Evolutionary conservation across 2,113 vertebrate genomes (phyloP), one percentile per base, ranked within the genome.

Genomic region (Puffinus mauretanicus): DNA sequence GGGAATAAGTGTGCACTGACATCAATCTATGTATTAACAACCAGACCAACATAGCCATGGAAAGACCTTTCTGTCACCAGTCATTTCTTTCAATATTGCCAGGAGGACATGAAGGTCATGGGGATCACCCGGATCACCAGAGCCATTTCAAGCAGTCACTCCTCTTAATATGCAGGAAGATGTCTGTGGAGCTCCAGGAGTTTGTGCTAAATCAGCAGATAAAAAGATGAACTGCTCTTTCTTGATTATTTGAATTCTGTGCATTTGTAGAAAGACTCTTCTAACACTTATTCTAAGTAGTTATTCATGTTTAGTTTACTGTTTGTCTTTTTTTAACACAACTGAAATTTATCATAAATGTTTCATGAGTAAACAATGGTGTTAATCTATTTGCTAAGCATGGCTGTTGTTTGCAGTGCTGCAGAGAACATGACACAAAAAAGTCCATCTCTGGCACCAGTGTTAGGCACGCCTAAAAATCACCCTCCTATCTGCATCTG

Each of bases 351-450:
- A 80, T 88, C 79, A 93, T 92, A 69, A 93, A 92, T 88, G 54
- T 93, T 96, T 96, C 71, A 86, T 76, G 90, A 90, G 88, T 73
- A 92, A 95, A 96, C 79, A 94, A 21, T 22, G 34, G 49, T 65
- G 84, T 81, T 93, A 84, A 82, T 90, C 77, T 93, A 34, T 94
- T 95, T 91, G 84, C 49, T 72, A 76, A 91, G 61, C 89, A 64
- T 8, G 52, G 32, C 32, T 91, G 83, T 11, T 88, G 49, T 62
- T 96, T 82, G 79, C 65, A 67, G 51, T 71, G 65, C 77, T 89
- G 86, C 34, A 15, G 61, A 57, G 77, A 83, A 61, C 67, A 38
- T 2, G 49, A 38, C 42, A 62, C 51, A 15, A 13, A 62, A 1
- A 32, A 64, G 60, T 29, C 64, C n/a, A 29, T 34, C 51, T 21